A percentile compares a stretch with the other conserved stretches of the same genome.
Evolutionary conservation across 2,113 vertebrate genomes (phyloP).

Genomic region (Todiramphus chloris): DNA sequence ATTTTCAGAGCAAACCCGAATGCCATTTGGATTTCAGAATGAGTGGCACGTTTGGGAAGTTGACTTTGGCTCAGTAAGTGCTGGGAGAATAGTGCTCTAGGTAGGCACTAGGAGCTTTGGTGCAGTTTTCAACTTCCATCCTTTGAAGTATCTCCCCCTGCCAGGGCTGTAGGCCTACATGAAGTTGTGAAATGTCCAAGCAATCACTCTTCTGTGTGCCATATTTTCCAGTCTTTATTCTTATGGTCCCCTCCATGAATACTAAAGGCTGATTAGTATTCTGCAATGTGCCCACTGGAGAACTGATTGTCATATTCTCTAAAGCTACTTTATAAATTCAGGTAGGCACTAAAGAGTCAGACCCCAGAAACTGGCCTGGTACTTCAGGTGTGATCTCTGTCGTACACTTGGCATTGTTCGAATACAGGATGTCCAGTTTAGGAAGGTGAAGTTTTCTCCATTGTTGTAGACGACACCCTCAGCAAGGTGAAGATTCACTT

Average conservation of each 20-base stretch:
- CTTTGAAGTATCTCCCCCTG: neutral
- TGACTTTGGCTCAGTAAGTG: neutral
- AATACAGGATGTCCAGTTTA: neutral
- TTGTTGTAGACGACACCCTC: neutral
- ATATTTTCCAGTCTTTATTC: neutral
- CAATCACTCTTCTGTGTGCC: neutral
- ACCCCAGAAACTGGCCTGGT: neutral
- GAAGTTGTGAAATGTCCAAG: neutral
- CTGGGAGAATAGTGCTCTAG: neutral
- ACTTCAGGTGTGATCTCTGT: neutral
- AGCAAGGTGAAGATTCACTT: neutral
- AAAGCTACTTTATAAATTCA: neutral
- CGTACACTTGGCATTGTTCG: neutral
- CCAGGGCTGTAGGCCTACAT: neutral
- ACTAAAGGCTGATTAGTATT: neutral
- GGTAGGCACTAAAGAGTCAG: neutral
- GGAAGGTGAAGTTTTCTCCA: neutral
- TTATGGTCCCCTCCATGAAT: neutral
- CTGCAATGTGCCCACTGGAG: neutral
- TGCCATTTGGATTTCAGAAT: neutral
- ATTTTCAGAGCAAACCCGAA: neutral
- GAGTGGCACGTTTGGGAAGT: neutral
- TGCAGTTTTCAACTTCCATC: neutral
- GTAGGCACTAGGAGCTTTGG: neutral
- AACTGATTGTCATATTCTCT: neutral